Evolutionary conservation across 2,888 invertebrate species (phyloP).

Genomic region (Hypolimnas misippus): DNA sequence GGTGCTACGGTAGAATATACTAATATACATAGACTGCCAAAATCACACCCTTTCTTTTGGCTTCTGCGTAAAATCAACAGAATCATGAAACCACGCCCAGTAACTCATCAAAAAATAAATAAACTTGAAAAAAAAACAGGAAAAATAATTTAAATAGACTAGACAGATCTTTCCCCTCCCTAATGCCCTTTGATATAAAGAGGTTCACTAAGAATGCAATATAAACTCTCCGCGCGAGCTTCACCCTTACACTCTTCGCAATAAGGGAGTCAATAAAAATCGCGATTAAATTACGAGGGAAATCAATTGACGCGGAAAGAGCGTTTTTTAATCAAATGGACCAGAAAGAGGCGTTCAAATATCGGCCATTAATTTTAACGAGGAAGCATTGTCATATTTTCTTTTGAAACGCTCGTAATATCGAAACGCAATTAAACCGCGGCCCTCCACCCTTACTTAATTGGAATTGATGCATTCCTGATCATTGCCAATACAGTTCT

Average conservation of each 20-base stretch:
- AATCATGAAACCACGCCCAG: too few relatives aligned
- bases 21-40: too few relatives aligned
- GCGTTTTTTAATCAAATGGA: conserved; percentile 77
- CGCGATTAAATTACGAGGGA: conserved; percentile 57
- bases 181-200: conserved; percentile 13
- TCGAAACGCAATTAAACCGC: conserved; percentile 48
- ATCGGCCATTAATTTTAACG: conserved; percentile 76
- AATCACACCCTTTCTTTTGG: too few relatives aligned
- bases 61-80: too few relatives aligned
- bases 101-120: background rate
- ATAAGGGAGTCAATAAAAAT: conserved; percentile 8
- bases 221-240: background rate
- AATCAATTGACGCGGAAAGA: conserved; percentile 74
- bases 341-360: conserved; percentile 69
- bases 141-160: conserved; percentile 7
- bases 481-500: conserved; percentile 6
- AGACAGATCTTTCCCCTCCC: conserved; percentile 6
- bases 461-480: conserved; percentile 40
- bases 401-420: conserved; percentile 62
- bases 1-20: too few relatives aligned
- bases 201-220: conserved; percentile 9
- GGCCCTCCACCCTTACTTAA: conserved; percentile 42
- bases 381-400: conserved; percentile 78
- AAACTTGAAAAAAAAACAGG: background rate
- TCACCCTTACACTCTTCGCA: background rate